Conservation (phyloP, 2,797 vertebrate genomes). For the Acanthornis magna region DNA sequence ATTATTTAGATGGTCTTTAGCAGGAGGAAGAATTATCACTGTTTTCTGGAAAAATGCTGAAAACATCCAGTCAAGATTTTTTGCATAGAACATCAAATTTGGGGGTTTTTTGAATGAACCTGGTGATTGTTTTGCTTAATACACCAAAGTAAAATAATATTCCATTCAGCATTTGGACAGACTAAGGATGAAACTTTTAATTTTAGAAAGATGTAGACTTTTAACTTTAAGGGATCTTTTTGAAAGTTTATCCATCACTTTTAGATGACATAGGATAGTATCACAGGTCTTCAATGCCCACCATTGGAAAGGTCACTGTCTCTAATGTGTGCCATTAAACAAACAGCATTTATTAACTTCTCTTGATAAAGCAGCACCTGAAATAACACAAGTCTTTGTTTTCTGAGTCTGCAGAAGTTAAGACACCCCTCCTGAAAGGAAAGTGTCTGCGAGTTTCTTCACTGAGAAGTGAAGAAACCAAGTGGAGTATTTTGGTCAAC, state of each 20-base stretch:
- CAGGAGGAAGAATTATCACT: not conserved
- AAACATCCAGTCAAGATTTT: not conserved
- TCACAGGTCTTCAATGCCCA: accelerated
- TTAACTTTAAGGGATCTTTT: not conserved
- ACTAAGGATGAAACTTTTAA: not conserved
- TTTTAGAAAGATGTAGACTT: not conserved
- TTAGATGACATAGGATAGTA: not conserved
- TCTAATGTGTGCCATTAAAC: not conserved
- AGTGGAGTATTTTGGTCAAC: not conserved
- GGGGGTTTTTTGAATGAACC: not conserved
- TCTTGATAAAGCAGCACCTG: not conserved
- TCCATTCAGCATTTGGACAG: not conserved
- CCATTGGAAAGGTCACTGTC: not conserved
- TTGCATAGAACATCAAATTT: not conserved
- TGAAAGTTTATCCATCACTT: not conserved
- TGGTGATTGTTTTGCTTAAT: not conserved
- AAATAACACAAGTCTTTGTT: not conserved
- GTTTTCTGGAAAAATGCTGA: not conserved
- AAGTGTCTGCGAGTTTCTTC: not conserved
- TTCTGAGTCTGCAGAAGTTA: not conserved
- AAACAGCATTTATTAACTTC: not conserved
- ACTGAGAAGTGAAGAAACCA: not conserved
- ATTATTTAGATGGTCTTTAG: not conserved
- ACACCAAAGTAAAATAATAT: not conserved
- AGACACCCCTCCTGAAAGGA: not conserved